Evolutionary conservation across 2,888 invertebrate genomes (phyloP), one percentile per base, ranked within the genome.

Genomic region (Conomelus anceps): DNA sequence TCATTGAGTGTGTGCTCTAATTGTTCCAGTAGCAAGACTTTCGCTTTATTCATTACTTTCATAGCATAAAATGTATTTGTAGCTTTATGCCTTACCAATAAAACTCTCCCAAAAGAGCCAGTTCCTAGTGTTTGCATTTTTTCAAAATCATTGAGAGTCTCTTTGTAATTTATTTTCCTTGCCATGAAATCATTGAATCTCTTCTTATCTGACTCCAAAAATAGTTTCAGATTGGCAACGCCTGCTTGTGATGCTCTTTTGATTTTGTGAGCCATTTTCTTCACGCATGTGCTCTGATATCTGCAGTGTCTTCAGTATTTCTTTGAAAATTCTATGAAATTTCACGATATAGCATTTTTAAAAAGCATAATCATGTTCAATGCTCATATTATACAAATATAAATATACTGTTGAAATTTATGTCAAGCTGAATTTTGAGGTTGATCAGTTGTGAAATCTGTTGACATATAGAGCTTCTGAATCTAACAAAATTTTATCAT

Each of bases 1-100:
- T 99, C 99, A n/a, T 86, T 23, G 1, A 86, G 24, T 23, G 86
- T 86, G 24, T 86, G 86, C 24, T 86, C 86, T 0, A 86, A 23
- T 86, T 86, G 86, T 23, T 86, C 86, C 26, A 86, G 13, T 20
- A 11, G 22, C 17, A 86, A 22, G n/a, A 86, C 23, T n/a, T 86
- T 86, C 17, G 24, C 29, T 24, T 86, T 86, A n/a, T 86, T 29
- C 86, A 86, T 20, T 1, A 86, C 24, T 86, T 86, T 86, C 29
- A 86, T 26, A n/a, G 86, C 86, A 22, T 89, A 88, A n/a, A 26
- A 86, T 23, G 24, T 86, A 22, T 24, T 29, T 26, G 86, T 13
- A 26, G 23, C 26, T 86, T 86, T 86, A 86, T 24, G 86, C 20
- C 29, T 86, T 1, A 86, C 24, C 23, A 86, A 23, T 29, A 86